Percentiles rank a stretch among this genome's conserved stretches.
These are phyloP conservation scores for Colostygia pectinataria DNA, from an alignment of 2,888 invertebrate genomes.

Conservation along the genomic window DNA sequence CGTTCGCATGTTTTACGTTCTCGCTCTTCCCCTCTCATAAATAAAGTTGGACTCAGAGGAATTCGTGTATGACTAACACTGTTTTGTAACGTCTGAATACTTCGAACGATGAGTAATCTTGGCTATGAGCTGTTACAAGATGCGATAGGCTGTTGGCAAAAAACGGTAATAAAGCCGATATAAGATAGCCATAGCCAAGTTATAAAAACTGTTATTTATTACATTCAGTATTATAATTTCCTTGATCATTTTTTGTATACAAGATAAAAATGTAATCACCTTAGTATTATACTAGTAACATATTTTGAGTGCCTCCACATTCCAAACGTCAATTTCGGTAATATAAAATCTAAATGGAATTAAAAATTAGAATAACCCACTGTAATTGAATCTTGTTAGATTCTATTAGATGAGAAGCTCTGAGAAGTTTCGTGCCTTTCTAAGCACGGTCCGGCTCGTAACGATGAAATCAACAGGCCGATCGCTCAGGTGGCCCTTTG, in stretches of 20 bases:
- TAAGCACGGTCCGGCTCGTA: constrained; percentile 28
- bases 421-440: constrained; percentile 30
- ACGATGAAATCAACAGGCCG: constrained; percentile 45
- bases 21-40: constrained; percentile 55
- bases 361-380: constrained; percentile 10
- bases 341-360: constrained; percentile 22
- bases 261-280: neutral
- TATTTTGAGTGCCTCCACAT: constrained; percentile 4
- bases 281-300: constrained; percentile 3
- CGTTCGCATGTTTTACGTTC: constrained; percentile 58
- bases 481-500: constrained; percentile 58
- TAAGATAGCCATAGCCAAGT: constrained; percentile 7
- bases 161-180: constrained; percentile 19
- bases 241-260: constrained; percentile 1
- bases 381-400: constrained; percentile 26
- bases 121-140: constrained; percentile 22
- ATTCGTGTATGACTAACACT: constrained; percentile 69
- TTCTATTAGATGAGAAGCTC: constrained; percentile 25
- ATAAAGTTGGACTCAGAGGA: constrained; percentile 56
- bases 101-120: constrained; percentile 53
- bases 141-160: constrained; percentile 18
- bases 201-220: constrained; percentile 8
- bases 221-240: constrained; percentile 2
- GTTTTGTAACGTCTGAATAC: constrained; percentile 56
- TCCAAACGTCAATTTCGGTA: constrained; percentile 5